phyloP scores from a whole-genome alignment of 2,113 vertebrate species.

The Setophaga petechia region DNA sequence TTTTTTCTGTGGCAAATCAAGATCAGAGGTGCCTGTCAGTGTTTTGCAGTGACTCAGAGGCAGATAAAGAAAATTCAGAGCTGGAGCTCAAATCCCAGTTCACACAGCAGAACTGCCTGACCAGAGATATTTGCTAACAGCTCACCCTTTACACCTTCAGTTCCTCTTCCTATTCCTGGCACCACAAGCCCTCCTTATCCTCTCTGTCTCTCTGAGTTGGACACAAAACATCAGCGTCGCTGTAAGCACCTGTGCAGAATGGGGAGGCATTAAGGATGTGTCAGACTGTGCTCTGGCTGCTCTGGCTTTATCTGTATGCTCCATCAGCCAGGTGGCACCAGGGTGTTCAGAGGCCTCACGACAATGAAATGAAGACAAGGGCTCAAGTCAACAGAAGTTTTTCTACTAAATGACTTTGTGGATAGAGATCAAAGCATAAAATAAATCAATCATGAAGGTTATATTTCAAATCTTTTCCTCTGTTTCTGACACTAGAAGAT shows the following conservation, averaged over 20 bases:
- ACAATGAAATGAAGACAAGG: neutral
- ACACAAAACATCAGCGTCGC: neutral
- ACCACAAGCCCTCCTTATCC: neutral
- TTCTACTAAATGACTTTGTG: neutral
- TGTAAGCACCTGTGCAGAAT: neutral
- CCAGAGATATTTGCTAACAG: neutral
- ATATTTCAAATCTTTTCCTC: neutral
- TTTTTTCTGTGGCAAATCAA: neutral
- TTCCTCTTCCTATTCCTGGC: neutral
- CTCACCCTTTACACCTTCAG: neutral
- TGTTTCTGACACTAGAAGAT: neutral
- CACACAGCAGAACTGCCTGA: neutral
- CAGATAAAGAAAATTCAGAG: neutral
- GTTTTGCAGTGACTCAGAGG: neutral
- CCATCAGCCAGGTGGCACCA: fast-evolving
- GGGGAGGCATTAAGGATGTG: fast-evolving
- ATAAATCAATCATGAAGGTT: neutral
- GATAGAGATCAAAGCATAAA: neutral
- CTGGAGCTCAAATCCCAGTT: neutral
- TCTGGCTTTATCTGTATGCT: neutral
- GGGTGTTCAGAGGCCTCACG: neutral
- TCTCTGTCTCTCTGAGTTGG: neutral
- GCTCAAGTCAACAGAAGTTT: neutral
- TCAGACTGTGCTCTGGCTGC: neutral
- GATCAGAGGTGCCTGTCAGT: neutral